Evolutionary conservation across 2,113 vertebrate species (phyloP), one percentile per base, ranked within the genome.

Genomic region (Nycticebus coucang): DNA sequence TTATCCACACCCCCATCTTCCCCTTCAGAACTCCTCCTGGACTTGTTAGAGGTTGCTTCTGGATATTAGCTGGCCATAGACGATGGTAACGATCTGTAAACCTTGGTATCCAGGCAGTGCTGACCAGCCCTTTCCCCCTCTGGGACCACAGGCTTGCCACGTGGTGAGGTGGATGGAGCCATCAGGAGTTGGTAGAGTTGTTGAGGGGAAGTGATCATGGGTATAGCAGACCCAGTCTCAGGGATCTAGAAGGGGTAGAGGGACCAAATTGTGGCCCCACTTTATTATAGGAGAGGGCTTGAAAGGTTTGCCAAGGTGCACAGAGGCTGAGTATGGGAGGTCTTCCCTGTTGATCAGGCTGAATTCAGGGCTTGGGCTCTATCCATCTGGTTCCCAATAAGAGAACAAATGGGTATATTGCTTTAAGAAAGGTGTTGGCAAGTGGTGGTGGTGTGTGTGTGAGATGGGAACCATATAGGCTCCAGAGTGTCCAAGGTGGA

Each of bases 371-470:
- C 89, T 88, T 82, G 55, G 96, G 92, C 35, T 94, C 60, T 33
- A 10, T 84, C 74, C 50, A 9, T 84, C 87, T 13, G 6, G 50
- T 75, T 91, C 89, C 91, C 88, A 22, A 41, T 18, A 87, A 35
- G 71, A 94, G 95, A 90, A 93, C 0, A 41, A 82, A 92, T 0
- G 2, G 28, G 45, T 87, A 35, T 98, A 98, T 97, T 97, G 97
- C 97, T 97, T 96, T 96, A 95, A 92, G 86, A 96, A 91, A 87
- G 83, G 68, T 0, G 2, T 26, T 91, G 91, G 91, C 62, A 28
- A 64, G 72, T 89, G n/a, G 66, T 18, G 64, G 53, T 37, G 71
- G 60, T 37, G 21, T 55, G 59, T 59, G 55, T 30, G 53, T 75
- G 28, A 41, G 30, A 14, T 10, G 57, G 33, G 41, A 45, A 41